Conservation (phyloP, 2,888 invertebrate species). For the Eurytoma californica region DNA sequence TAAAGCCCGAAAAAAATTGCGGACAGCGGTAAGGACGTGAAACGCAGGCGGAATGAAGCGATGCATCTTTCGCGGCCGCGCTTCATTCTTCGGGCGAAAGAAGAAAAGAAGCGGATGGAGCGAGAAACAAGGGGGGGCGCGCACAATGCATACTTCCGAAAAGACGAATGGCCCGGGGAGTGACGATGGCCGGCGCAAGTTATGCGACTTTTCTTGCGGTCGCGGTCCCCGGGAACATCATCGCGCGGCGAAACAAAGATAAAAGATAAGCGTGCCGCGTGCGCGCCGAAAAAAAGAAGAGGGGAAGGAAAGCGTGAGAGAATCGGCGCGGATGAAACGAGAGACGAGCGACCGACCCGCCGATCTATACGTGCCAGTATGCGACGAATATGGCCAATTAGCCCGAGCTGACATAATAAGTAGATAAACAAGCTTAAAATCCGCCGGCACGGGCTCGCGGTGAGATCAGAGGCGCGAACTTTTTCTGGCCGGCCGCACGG, state of each 20-base stretch:
- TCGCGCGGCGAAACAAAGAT: constrained; percentile 37
- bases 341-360: background rate
- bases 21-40: constrained; percentile 5
- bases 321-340: constrained; percentile 32
- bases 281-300: constrained; percentile 45
- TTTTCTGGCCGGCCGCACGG: constrained; percentile 60
- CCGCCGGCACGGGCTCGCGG: constrained; percentile 61
- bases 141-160: constrained; percentile 61
- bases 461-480: constrained; percentile 69
- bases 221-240: constrained; percentile 56
- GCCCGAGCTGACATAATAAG: constrained; percentile 72
- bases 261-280: constrained; percentile 34
- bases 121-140: constrained; percentile 37
- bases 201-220: constrained; percentile 69
- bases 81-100: constrained; percentile 5
- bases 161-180: constrained; percentile 64
- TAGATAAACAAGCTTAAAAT: constrained; percentile 71
- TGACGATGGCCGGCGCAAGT: constrained; percentile 65
- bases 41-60: constrained; percentile 65
- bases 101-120: constrained; percentile 26
- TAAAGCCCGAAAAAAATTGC: background rate
- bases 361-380: constrained; percentile 68
- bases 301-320: constrained; percentile 54
- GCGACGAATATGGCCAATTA: constrained; percentile 71
- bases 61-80: constrained; percentile 65